Conservation (phyloP, 2,113 vertebrate species). For the Suricata suricatta region DNA sequence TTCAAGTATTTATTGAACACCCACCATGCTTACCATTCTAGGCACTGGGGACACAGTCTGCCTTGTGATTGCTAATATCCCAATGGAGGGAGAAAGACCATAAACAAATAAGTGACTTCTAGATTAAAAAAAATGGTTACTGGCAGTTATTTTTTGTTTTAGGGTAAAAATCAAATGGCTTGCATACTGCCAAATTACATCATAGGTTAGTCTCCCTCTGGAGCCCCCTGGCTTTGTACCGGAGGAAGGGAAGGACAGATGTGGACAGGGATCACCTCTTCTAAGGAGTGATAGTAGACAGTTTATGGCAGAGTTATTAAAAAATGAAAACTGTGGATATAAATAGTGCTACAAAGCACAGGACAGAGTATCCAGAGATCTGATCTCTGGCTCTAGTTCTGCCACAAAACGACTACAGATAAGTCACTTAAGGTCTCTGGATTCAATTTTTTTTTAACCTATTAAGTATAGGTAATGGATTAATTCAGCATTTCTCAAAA, state of each 20-base stretch:
- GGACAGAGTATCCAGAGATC: neutral
- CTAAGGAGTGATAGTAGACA: neutral
- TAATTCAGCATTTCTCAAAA: neutral
- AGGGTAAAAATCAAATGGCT: neutral
- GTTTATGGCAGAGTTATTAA: neutral
- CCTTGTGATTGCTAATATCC: neutral
- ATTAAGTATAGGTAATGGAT: neutral
- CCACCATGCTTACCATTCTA: neutral
- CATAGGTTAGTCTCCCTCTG: neutral
- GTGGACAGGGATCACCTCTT: neutral
- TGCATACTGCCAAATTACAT: neutral
- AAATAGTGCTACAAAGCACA: neutral
- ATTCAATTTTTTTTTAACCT: neutral
- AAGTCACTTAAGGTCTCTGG: constrained; percentile 9
- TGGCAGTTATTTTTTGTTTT: constrained; percentile 34
- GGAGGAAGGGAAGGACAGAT: neutral
- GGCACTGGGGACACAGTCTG: neutral
- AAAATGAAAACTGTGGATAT: neutral
- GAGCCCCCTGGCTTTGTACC: neutral
- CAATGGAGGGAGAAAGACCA: neutral
- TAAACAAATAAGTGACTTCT: neutral
- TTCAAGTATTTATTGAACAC: neutral
- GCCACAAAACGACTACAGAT: neutral
- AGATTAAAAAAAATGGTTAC: neutral
- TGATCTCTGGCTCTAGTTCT: constrained; percentile 28